A percentile compares a stretch with the other conserved stretches of the same genome.
phyloP scores from a whole-genome alignment of 2,797 vertebrate species.

The Sorex maritimensis region DNA sequence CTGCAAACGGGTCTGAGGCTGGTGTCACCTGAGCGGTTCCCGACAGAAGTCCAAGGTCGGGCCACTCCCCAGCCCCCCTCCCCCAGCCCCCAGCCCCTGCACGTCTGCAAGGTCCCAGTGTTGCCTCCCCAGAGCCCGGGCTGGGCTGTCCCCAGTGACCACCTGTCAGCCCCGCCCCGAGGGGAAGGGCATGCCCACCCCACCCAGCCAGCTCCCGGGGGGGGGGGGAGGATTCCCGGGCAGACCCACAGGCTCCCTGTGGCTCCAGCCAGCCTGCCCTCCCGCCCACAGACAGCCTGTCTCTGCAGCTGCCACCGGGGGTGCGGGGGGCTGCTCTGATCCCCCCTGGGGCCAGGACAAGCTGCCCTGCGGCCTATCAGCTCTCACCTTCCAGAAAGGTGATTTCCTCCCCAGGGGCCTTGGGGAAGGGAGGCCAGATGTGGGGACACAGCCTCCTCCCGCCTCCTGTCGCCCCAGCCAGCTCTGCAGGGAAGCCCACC shows the following conservation, averaged over 20 bases:
- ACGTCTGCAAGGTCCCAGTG: accelerated
- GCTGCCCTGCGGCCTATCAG: conserved; percentile 66
- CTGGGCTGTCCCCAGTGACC: no score
- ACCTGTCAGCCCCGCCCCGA: no score
- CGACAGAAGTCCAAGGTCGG: accelerated
- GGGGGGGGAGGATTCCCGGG: conserved; percentile 23
- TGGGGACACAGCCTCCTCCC: background rate
- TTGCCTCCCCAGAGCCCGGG: no score
- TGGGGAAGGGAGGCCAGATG: conserved; percentile 6
- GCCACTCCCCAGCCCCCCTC: accelerated
- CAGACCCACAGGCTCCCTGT: background rate
- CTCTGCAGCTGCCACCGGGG: background rate
- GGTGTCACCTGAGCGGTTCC: accelerated
- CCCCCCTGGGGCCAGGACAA: background rate
- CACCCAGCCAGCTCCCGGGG: background rate
- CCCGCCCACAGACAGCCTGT: background rate
- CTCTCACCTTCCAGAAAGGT: conserved; percentile 35
- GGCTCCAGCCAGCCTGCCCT: background rate
- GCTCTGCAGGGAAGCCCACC: no score
- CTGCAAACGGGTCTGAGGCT: accelerated
- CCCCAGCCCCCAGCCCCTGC: background rate
- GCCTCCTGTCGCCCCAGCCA: background rate
- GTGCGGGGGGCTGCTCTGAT: background rate
- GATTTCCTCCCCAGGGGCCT: background rate
- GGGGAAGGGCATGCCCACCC: no score